Conservation (phyloP, 2,888 invertebrate species). For the Drosophila cracens region DNA sequence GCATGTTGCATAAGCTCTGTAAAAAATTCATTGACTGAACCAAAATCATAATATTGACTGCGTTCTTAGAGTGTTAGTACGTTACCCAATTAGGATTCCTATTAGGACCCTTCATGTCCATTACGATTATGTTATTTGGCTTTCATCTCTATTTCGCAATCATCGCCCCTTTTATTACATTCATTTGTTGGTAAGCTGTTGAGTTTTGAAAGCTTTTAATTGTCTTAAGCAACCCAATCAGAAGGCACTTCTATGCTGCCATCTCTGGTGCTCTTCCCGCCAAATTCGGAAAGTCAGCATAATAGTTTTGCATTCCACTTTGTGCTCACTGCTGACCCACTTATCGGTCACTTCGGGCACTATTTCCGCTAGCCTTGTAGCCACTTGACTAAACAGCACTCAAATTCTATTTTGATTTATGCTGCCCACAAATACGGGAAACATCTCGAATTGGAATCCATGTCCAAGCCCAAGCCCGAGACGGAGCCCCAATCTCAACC, state of each 20-base stretch:
- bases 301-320: conserved; percentile 64
- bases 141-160: conserved; percentile 16
- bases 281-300: conserved; percentile 43
- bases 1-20: neutral
- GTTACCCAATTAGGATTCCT: neutral
- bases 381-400: conserved; percentile 76
- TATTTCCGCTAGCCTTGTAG: conserved; percentile 57
- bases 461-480: neutral
- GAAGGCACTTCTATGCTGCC: conserved; percentile 10
- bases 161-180: conserved; percentile 40
- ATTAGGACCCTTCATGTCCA: neutral
- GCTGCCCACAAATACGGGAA: conserved; percentile 50
- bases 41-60: neutral
- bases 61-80: neutral
- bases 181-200: conserved; percentile 68
- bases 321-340: conserved; percentile 69
- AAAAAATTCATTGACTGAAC: neutral
- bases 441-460: conserved; percentile 15
- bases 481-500: neutral
- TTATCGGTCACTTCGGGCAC: conserved; percentile 73
- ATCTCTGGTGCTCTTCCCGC: neutral
- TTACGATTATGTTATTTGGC: conserved; percentile 3
- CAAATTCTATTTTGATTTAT: conserved; percentile 77
- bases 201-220: conserved; percentile 71
- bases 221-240: conserved; percentile 68